Conservation (phyloP, 2,113 vertebrate genomes). For the Xenopus laevis region DNA sequence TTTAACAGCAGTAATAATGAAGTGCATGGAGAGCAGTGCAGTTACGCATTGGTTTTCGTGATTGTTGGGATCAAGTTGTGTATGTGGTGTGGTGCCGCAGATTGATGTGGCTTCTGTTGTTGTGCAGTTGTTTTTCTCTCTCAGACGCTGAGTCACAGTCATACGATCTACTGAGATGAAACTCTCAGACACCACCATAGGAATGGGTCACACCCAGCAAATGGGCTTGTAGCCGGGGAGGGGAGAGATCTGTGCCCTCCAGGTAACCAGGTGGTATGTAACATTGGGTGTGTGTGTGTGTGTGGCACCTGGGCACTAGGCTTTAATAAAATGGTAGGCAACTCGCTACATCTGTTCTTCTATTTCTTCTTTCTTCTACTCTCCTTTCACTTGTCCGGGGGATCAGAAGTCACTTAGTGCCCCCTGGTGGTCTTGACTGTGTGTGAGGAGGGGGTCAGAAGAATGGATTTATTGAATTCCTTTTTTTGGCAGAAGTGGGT, state of each 20-base stretch:
- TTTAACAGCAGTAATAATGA: too few species aligned
- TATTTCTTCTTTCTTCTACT: not conserved
- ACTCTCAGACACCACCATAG: conserved; percentile 10
- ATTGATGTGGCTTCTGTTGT: not conserved
- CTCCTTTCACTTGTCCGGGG: not conserved
- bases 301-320: not conserved
- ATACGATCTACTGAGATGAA: conserved; percentile 9
- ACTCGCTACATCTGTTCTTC: not conserved
- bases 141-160: conserved; percentile 36
- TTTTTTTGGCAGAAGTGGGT: too few species aligned
- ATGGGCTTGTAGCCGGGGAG: not conserved
- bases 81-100: too few species aligned
- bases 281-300: not conserved
- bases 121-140: conserved; percentile 1
- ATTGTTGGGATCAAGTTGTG: too few species aligned
- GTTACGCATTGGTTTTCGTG: too few species aligned
- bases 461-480: too few species aligned
- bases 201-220: not conserved
- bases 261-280: not conserved
- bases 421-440: not conserved
- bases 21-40: too few species aligned
- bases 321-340: not conserved
- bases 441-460: too few species aligned
- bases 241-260: not conserved
- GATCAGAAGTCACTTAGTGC: conserved; percentile 9